phyloP scores from a whole-genome alignment of 2,797 vertebrate genomes.

The Tarsius wallacei region DNA sequence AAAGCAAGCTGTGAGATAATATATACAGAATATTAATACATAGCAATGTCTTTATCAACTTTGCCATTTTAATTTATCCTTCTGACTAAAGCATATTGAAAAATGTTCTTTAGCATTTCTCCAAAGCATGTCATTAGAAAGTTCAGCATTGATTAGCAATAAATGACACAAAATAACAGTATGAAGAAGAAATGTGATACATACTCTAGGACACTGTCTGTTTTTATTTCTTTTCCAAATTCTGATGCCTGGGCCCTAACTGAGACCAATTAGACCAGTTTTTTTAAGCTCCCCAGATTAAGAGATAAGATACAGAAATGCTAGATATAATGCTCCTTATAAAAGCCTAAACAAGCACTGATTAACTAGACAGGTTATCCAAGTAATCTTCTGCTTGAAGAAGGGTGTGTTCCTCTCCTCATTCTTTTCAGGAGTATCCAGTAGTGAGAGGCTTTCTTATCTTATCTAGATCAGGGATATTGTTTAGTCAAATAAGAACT shows the following conservation, averaged over 20 bases:
- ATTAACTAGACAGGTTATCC: slow-evolving; percentile 14
- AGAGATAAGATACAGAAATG: slow-evolving; percentile 12
- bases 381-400: slow-evolving; percentile 36
- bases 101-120: not conserved
- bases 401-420: not conserved
- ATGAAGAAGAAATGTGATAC: not conserved
- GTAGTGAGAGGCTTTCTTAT: not conserved
- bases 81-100: not conserved
- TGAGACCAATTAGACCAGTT: not conserved
- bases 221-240: not conserved
- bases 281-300: slow-evolving; percentile 25
- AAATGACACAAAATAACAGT: not conserved
- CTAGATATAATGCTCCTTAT: not conserved
- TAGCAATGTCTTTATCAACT: not conserved
- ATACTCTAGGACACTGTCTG: not conserved
- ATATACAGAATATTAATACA: slow-evolving; percentile 60
- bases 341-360: not conserved
- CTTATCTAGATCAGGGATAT: not conserved
- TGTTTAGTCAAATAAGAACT: slow-evolving; percentile 9
- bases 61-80: not conserved
- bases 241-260: not conserved
- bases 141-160: slow-evolving; percentile 27
- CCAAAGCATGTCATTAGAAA: slow-evolving; percentile 20
- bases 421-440: not conserved
- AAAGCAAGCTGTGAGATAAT: slow-evolving; percentile 84